These are phyloP conservation scores for Puma concolor DNA, from an alignment of 2,113 vertebrate species.

Conservation along the genomic window DNA sequence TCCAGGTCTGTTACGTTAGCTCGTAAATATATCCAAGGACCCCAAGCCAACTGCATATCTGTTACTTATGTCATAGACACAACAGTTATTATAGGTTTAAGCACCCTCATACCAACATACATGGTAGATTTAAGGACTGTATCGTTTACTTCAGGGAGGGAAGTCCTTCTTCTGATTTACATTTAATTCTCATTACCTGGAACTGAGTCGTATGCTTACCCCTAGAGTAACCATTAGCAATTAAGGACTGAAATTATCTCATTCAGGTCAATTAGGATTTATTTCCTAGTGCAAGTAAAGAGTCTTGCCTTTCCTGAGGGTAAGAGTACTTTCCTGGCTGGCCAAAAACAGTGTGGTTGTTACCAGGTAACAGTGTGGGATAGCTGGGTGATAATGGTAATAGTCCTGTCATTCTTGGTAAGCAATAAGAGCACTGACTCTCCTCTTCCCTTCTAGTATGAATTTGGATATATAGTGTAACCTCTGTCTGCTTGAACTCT, in stretches of 20 bases:
- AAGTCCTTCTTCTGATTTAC: not conserved
- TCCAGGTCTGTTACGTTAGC: not conserved
- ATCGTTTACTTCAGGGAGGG: constrained; percentile 1
- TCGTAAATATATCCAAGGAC: not conserved
- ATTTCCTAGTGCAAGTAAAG: not conserved
- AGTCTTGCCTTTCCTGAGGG: not conserved
- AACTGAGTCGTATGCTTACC: not conserved
- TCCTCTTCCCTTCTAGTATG: not conserved
- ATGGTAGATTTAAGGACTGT: not conserved
- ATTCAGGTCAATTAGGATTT: constrained; percentile 35
- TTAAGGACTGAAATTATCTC: not conserved
- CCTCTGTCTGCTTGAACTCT: constrained; percentile 59
- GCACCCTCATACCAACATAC: not conserved
- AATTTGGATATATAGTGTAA: constrained; percentile 60
- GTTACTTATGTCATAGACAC: not conserved
- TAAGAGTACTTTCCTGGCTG: not conserved
- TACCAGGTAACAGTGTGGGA: not conserved
- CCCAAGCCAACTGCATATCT: not conserved
- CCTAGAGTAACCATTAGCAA: not conserved
- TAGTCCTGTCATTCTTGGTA: not conserved
- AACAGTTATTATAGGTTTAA: not conserved
- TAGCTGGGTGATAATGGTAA: not conserved
- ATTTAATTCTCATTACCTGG: not conserved
- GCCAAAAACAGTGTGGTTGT: not conserved
- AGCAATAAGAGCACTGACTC: not conserved